Evolutionary conservation across 2,888 invertebrate species (phyloP), one percentile per base, ranked within the genome.

Genomic region (Lasioglossum zephyrum): DNA sequence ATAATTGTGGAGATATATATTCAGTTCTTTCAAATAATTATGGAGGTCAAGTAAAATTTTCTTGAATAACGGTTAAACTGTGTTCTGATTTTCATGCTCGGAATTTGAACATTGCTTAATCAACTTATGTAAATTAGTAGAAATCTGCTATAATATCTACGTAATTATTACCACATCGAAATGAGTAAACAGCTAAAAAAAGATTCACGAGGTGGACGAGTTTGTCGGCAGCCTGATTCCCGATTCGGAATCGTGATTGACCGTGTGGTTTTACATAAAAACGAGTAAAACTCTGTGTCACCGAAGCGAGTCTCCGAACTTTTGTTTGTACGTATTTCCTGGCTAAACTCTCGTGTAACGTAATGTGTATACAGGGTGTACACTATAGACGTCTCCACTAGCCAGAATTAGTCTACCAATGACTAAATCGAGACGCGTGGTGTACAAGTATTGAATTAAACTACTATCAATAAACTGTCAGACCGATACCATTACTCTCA

Each of bases 231-330:
- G 36, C 73, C 53, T 36, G 72, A 26, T 16, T 31, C 4, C 26
- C 11, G 13, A 41, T 84, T 77, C 39, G n/a, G 60, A 31, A 36
- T n/a, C 53, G n/a, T 72, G 85, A 80, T 74, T 84, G 69, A 82
- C 53, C 47, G 69, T 36, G 70, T 74, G 44, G 26, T 69, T 84
- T 86, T 36, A 76, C 39, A 36, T 39, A 26, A 57, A 60, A 26
- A 41, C 36, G 26, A 49, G 44, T 73, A 36, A 79, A 77, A 36
- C 77, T 53, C 53, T 18, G 73, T 73, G 66, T 31, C 66, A 80
- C 53, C 77, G 18, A 53, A 39, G 13, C 36, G 69, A 31, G 39
- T 57, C 22, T n/a, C 44, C n/a, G 49, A 73, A 77, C 18, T 26
- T 73, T 69, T 57, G 63, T 39, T 63, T 60, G 72, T 57, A n/a